These are phyloP conservation scores for Trachelus tabidus DNA, from an alignment of 2,888 invertebrate species.

Conservation along the genomic window DNA sequence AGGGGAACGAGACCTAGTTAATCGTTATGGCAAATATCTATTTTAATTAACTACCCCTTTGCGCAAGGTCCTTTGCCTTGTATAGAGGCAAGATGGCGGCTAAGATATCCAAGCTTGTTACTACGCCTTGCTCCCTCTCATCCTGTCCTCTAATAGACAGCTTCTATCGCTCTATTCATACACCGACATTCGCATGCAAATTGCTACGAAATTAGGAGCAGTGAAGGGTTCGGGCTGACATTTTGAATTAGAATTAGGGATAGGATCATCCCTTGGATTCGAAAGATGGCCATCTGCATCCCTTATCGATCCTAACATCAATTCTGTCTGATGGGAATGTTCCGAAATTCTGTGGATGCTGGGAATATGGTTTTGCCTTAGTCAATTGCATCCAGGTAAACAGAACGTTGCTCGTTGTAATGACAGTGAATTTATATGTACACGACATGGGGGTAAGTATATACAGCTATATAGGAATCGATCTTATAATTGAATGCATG, in stretches of 20 bases:
- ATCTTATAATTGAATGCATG: background rate
- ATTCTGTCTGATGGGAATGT: background rate
- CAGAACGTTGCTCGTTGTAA: background rate
- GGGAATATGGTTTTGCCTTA: background rate
- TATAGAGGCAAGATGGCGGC: slow-evolving; percentile 3
- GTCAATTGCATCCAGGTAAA: background rate
- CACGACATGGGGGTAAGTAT: background rate
- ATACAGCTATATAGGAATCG: background rate
- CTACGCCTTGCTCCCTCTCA: slow-evolving; percentile 6
- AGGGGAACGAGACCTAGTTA: background rate
- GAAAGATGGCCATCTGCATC: background rate
- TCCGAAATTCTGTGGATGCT: background rate
- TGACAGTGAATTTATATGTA: background rate
- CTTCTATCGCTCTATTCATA: slow-evolving; percentile 31
- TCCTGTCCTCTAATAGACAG: slow-evolving; percentile 22
- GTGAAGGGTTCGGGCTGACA: slow-evolving; percentile 7
- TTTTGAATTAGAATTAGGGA: background rate
- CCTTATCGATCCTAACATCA: background rate
- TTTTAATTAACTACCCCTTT: slow-evolving; percentile 6
- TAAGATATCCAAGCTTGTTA: slow-evolving; percentile 23
- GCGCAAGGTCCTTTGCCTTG: background rate
- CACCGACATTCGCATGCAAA: slow-evolving; percentile 34
- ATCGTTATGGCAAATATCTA: background rate
- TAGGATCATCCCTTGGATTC: background rate
- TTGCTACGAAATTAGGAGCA: slow-evolving; percentile 25